Percentiles rank a stretch among this genome's conserved stretches.
phyloP scores from a whole-genome alignment of 2,888 invertebrate species.

The Orthosia incerta region DNA sequence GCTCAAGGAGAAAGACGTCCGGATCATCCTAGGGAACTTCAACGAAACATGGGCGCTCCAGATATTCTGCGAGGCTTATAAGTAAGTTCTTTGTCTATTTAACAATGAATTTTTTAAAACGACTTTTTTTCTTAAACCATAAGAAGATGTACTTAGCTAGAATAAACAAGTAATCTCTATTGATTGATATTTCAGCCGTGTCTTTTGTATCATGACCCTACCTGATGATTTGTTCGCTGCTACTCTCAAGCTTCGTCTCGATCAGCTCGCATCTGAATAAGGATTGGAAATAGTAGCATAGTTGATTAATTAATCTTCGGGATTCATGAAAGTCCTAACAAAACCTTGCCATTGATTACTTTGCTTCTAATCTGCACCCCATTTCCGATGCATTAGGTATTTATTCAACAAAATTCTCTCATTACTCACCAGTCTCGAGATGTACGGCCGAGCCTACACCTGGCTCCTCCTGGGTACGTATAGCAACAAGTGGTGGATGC shows the following conservation, averaged over 20 bases:
- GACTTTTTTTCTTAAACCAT: too few relatives aligned
- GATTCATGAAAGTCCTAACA: too few relatives aligned
- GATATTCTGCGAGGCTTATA: conserved; percentile 97
- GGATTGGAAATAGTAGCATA: neutral
- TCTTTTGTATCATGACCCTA: too few relatives aligned
- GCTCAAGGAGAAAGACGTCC: conserved; percentile 97
- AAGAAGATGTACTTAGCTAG: too few relatives aligned
- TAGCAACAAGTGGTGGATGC: conserved; percentile 94
- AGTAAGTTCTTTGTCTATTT: conserved; percentile 71
- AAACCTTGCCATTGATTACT: neutral
- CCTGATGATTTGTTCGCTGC: too few relatives aligned
- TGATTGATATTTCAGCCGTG: too few relatives aligned
- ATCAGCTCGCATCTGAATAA: too few relatives aligned
- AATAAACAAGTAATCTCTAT: too few relatives aligned
- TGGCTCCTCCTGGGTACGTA: conserved; percentile 98
- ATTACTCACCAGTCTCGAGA: conserved; percentile 92
- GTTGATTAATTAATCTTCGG: neutral
- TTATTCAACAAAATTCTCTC: neutral
- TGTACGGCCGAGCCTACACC: conserved; percentile 98
- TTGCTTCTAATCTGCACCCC: neutral
- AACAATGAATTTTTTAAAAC: too few relatives aligned
- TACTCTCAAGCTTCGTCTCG: too few relatives aligned
- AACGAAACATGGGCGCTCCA: conserved; percentile 98
- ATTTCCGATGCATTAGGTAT: neutral
- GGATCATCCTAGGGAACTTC: conserved; percentile 99